Base-by-base conservation (phyloP, 2,113 vertebrate genomes). In the Tetraodon nigroviridis region DNA sequence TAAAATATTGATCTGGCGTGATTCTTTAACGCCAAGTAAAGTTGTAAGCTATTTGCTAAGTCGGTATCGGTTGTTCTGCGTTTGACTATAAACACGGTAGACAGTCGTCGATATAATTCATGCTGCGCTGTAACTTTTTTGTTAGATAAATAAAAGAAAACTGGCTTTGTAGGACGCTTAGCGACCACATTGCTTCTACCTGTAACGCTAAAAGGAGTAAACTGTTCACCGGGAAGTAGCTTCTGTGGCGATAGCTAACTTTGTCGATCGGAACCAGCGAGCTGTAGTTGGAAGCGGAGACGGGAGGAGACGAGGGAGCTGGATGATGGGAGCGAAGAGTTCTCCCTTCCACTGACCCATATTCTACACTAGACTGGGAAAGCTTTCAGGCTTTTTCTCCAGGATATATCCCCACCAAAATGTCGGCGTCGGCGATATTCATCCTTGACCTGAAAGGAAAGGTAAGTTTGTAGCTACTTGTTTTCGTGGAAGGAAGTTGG, bases 381-480 rank as follows among this genome's bases (percentile, higher is more conserved):
- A 21, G 45, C 24, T 63, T 20, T 55, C 5, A 13, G 7, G 21
- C 53, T 58, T 65, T 18, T 17, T 52, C 29, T 57, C 21, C 20
- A 67, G 60, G 52, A 54, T 37, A 70, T 54, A 14, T 55, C 55
- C 59, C 3, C 53, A 8, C 45, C 58, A 79, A 63, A 17, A 92
- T 92, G 91, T 90, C 91, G 18, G 89, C 90, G 41, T 92, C 91
- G 21, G 91, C 91, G 49, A 81, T 92, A 53, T 92, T 92, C 60
- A 87, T 92, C 55, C 83, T 92, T 21, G 91, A 92, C 81, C 72
- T 92, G 64, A 92, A 92, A 68, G 91, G 91, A 45, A 92, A 92
- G 91, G 91, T 92, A 85, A 91, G 90, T 86, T 85, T 75, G 55
- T 16, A 17, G 12, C 57, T 55, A 81, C 73, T 81, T 81, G 68